Conservation (phyloP, 2,113 vertebrate genomes). For the Stercorarius parasiticus region DNA sequence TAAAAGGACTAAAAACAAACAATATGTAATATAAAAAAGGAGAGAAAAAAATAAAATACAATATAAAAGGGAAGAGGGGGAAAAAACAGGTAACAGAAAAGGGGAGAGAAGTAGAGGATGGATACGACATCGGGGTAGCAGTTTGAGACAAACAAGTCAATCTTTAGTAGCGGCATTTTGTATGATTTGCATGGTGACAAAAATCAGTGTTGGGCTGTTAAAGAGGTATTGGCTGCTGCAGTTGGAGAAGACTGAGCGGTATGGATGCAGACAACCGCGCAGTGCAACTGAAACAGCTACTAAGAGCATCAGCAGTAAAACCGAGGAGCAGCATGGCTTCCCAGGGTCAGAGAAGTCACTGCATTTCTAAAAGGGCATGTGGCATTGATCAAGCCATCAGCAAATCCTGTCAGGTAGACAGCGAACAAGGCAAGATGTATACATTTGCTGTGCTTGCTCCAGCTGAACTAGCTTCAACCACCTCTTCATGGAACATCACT, state of each 20-base stretch:
- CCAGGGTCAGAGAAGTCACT: not conserved
- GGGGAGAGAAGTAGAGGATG: not conserved
- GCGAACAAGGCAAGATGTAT: accelerated
- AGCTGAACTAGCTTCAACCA: not conserved
- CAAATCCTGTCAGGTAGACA: not conserved
- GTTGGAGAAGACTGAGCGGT: not conserved
- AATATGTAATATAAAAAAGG: not conserved
- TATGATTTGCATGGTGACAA: not conserved
- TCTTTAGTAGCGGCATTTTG: not conserved
- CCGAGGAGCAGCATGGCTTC: accelerated
- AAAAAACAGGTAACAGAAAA: not conserved
- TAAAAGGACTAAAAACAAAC: not conserved
- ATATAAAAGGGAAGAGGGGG: not conserved
- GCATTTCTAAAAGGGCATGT: accelerated
- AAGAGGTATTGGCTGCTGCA: not conserved
- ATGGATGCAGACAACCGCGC: not conserved
- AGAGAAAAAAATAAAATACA: not conserved
- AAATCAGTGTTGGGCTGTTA: not conserved
- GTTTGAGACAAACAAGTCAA: not conserved
- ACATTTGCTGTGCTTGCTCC: not conserved
- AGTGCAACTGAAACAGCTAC: not conserved
- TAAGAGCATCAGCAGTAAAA: not conserved
- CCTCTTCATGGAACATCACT: not conserved
- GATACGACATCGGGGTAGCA: not conserved
- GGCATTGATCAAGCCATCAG: not conserved